A percentile compares a stretch with the other conserved stretches of the same genome.
These are phyloP conservation scores for Neotoxoptera formosana DNA, from an alignment of 1,140 invertebrate species.

Conservation along the genomic window DNA sequence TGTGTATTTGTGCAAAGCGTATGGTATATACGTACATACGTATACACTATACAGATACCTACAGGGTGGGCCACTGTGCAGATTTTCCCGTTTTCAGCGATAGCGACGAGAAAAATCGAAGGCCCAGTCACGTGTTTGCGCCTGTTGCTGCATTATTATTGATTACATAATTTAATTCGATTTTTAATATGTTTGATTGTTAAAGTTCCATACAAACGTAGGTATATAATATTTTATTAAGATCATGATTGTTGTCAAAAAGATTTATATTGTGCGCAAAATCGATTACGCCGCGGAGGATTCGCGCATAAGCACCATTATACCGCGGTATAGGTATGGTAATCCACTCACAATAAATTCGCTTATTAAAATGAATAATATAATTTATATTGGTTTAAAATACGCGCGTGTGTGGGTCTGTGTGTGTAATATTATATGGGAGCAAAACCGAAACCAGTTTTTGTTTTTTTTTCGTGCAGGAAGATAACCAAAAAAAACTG, in stretches of 20 bases:
- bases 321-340: background rate
- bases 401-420: too few species aligned
- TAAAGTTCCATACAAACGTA: background rate
- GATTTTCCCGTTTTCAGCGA: background rate
- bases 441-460: conserved; percentile 3
- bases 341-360: background rate
- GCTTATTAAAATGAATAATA: conserved; percentile 19
- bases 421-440: background rate
- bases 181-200: background rate
- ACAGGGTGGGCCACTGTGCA: background rate
- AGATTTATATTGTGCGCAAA: background rate
- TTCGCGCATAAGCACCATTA: background rate
- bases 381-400: background rate
- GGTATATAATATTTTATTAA: background rate
- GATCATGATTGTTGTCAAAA: too few species aligned
- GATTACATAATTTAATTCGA: too few species aligned
- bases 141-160: background rate
- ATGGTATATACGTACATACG: background rate
- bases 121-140: background rate
- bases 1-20: background rate
- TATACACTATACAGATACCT: background rate
- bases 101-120: too few species aligned
- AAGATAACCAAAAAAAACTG: background rate
- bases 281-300: background rate
- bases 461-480: background rate